Evolutionary conservation across 2,113 vertebrate genomes (phyloP).

Genomic region (Hiodon tergisus): DNA sequence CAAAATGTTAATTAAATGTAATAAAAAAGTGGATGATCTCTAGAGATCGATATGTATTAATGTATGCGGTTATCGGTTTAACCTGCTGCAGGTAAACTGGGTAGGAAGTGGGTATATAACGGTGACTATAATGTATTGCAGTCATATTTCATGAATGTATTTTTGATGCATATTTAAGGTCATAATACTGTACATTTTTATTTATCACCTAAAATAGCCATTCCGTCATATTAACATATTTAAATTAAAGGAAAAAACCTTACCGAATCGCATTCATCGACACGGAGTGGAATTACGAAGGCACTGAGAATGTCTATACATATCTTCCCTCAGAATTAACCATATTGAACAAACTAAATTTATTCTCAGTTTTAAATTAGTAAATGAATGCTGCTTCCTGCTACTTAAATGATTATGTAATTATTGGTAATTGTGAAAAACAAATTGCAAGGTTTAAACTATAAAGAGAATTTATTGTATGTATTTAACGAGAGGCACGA

Average conservation of each 20-base stretch:
- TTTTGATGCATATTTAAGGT: neutral
- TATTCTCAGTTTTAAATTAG: neutral
- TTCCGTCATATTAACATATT: constrained; percentile 10
- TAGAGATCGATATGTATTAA: neutral
- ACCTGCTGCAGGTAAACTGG: constrained; percentile 4
- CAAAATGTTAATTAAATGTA: neutral
- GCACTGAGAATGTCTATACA: neutral
- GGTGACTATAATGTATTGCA: neutral
- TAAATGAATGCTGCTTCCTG: neutral
- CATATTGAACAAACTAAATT: neutral
- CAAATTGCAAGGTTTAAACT: neutral
- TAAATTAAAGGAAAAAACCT: neutral
- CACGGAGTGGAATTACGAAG: neutral
- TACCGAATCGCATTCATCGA: neutral
- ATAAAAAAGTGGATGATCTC: neutral
- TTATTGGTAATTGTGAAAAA: constrained; percentile 6
- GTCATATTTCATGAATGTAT: neutral
- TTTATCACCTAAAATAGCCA: neutral
- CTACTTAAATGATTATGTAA: constrained; percentile 8
- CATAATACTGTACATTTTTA: neutral
- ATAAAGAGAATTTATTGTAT: neutral
- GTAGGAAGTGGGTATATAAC: neutral
- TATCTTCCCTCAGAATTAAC: constrained; percentile 1
- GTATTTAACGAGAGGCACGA: constrained; percentile 13
- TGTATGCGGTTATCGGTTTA: neutral